phyloP scores from a whole-genome alignment of 1,140 invertebrate species.

The Dryas iulia region DNA sequence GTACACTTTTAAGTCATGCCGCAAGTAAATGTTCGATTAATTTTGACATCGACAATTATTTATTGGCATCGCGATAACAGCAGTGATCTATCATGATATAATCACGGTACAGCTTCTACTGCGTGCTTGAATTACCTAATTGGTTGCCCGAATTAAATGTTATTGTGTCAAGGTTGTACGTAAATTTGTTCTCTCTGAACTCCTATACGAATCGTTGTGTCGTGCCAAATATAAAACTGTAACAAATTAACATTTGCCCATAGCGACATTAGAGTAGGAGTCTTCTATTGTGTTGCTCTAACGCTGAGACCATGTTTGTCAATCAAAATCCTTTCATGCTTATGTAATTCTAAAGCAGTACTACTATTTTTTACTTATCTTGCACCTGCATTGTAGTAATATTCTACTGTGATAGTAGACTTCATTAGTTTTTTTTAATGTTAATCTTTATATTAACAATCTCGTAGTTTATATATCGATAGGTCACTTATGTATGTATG shows the following conservation, averaged over 20 bases:
- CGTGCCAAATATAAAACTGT: conserved; percentile 43
- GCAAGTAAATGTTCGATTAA: conserved; percentile 14
- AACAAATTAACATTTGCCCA: conserved; percentile 39
- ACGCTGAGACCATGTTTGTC: not conserved
- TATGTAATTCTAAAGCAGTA: not conserved
- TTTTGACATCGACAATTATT: conserved; percentile 19
- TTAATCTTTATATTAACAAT: no score
- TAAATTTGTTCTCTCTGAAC: conserved; percentile 40
- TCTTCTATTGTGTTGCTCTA: conserved; percentile 36
- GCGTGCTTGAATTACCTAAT: conserved; percentile 55
- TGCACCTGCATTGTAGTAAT: no score
- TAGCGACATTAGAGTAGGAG: conserved; percentile 2
- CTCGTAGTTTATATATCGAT: no score
- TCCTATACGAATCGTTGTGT: conserved; percentile 40
- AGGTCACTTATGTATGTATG: no score
- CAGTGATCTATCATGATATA: conserved; percentile 53
- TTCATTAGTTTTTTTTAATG: no score
- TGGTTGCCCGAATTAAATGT: conserved; percentile 66
- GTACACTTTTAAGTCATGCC: not conserved
- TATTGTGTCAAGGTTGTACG: conserved; percentile 65
- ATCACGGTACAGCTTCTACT: conserved; percentile 50
- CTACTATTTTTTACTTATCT: no score
- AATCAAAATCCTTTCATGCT: not conserved
- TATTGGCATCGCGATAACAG: conserved; percentile 38
- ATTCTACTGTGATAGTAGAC: no score